Evolutionary conservation across 2,888 invertebrate species (phyloP).

Genomic region (Ferdinandea cuprea): DNA sequence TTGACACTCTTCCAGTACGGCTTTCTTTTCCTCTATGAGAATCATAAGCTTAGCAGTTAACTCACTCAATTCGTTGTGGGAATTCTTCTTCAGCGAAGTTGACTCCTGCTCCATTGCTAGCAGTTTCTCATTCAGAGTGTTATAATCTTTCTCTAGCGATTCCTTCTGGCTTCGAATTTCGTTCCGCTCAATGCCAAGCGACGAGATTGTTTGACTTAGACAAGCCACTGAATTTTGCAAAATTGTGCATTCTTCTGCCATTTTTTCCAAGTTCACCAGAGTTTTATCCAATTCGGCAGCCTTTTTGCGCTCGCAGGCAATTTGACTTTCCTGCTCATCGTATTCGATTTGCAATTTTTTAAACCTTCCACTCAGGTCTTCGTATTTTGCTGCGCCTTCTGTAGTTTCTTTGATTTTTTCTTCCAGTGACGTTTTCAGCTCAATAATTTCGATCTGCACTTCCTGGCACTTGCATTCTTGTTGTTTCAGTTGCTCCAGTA

Average conservation of each 20-base stretch:
- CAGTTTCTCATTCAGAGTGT: conserved; percentile 43
- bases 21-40: conserved; percentile 35
- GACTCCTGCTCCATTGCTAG: conserved; percentile 19
- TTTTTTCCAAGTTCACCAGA: background rate
- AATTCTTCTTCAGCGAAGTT: background rate
- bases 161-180: conserved; percentile 23
- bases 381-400: conserved; percentile 32
- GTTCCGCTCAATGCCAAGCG: conserved; percentile 24
- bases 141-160: conserved; percentile 3
- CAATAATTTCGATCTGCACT: conserved; percentile 51
- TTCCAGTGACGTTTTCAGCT: conserved; percentile 53
- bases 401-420: conserved; percentile 35
- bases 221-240: conserved; percentile 15
- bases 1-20: background rate
- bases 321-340: conserved; percentile 20
- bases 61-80: conserved; percentile 37
- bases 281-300: conserved; percentile 31
- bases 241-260: conserved; percentile 11
- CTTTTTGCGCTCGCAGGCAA: conserved; percentile 35
- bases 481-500: conserved; percentile 38
- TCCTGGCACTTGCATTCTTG: conserved; percentile 58
- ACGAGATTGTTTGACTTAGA: background rate
- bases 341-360: conserved; percentile 51
- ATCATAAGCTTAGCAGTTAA: conserved; percentile 13
- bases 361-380: conserved; percentile 21